A percentile compares a stretch with the other conserved stretches of the same genome.
Conservation (phyloP, 2,113 vertebrate genomes). For the Nibea coibor region DNA sequence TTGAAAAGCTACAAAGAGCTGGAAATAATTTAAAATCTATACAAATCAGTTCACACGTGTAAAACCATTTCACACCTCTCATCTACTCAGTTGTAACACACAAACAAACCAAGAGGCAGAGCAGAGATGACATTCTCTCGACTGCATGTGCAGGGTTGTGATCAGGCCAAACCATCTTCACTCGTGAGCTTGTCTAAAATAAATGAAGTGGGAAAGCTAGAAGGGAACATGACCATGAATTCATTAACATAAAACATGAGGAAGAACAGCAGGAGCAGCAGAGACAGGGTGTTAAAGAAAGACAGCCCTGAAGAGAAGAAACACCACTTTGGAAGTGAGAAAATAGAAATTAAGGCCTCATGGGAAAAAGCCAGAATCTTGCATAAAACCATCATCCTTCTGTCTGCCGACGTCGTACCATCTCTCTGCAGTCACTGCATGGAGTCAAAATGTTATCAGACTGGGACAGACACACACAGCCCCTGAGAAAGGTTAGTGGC, state of each 20-base stretch:
- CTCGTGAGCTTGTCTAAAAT: background rate
- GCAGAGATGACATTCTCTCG: constrained; percentile 9
- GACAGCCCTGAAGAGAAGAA: constrained; percentile 51
- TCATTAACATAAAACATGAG: background rate
- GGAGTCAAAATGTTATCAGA: constrained; percentile 11
- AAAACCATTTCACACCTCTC: constrained; percentile 2
- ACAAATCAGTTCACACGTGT: constrained; percentile 29
- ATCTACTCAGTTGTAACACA: background rate
- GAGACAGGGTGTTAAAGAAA: constrained; percentile 21
- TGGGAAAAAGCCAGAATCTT: constrained; percentile 47
- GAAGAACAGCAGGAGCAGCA: constrained; percentile 41
- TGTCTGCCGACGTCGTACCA: constrained; percentile 1
- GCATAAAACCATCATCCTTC: constrained; percentile 41
- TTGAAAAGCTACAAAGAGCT: constrained; percentile 40
- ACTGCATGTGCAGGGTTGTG: constrained; percentile 2
- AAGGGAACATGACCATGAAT: background rate
- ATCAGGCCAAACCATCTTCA: background rate
- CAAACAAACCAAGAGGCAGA: background rate
- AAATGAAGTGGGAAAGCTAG: background rate
- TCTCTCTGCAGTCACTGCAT: constrained; percentile 21
- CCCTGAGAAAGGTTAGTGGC: constrained; percentile 57
- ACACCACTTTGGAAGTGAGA: constrained; percentile 56
- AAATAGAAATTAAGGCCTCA: constrained; percentile 68
- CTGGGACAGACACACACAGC: background rate
- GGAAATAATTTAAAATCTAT: constrained; percentile 31